Conservation (phyloP, 2,113 vertebrate species). For the Microcebus murinus region DNA sequence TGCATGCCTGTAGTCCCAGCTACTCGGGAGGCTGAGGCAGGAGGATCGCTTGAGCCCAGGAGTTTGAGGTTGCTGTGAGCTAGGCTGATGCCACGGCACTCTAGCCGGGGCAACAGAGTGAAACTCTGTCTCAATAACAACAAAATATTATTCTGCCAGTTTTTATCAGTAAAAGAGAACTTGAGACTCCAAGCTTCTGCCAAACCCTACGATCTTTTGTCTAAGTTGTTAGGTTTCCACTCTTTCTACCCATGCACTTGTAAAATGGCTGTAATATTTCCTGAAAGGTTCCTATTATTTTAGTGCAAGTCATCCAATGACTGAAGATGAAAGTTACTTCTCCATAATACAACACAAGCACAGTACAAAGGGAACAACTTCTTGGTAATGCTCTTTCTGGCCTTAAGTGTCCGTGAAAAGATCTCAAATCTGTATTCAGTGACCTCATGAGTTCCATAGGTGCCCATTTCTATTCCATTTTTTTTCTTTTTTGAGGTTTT, state of each 20-base stretch:
- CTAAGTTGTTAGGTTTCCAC: neutral
- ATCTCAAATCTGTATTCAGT: neutral
- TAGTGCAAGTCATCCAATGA: neutral
- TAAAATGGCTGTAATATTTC: neutral
- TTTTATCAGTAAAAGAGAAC: neutral
- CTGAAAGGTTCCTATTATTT: neutral
- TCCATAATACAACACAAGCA: neutral
- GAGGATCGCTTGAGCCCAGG: no score
- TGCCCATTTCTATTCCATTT: neutral
- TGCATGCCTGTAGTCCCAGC: no score
- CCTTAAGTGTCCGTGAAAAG: neutral
- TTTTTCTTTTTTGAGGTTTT: neutral
- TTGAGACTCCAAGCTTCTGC: neutral
- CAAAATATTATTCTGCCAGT: neutral
- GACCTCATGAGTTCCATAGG: neutral
- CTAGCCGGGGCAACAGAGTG: no score
- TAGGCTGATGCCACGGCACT: no score
- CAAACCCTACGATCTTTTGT: neutral
- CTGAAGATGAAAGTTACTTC: neutral
- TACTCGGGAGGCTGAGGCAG: no score
- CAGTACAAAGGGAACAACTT: neutral
- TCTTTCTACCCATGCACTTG: neutral
- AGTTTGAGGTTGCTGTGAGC: no score
- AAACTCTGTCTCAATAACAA: no score
- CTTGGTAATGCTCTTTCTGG: neutral